phyloP scores from a whole-genome alignment of 2,113 vertebrate species.

The Lagopus leucura region DNA sequence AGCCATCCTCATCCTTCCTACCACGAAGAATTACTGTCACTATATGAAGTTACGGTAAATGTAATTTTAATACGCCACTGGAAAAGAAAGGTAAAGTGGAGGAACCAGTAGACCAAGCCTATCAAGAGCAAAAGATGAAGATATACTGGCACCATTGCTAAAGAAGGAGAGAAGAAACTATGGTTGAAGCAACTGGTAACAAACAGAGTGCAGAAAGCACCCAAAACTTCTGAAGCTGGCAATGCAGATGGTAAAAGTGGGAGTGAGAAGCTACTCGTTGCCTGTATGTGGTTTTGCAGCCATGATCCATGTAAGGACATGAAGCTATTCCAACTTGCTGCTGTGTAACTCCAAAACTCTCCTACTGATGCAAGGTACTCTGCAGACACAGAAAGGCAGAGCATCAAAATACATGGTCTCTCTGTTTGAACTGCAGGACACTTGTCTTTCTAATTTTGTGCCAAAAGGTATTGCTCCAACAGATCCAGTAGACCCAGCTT shows the following conservation, averaged over 20 bases:
- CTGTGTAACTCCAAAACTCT: neutral
- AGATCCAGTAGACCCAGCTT: neutral
- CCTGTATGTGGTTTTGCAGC: neutral
- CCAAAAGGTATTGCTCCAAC: neutral
- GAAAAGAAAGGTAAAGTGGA: neutral
- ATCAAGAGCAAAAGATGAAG: neutral
- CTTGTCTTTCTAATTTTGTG: neutral
- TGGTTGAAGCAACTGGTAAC: neutral
- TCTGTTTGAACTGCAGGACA: neutral
- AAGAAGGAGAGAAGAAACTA: neutral
- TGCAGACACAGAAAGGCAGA: neutral
- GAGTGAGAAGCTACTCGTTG: neutral
- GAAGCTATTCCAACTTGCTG: neutral
- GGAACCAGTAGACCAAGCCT: neutral
- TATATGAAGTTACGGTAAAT: neutral
- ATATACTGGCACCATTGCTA: neutral
- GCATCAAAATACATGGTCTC: neutral
- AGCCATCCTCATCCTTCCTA: neutral
- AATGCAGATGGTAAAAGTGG: neutral
- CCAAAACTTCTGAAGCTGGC: neutral
- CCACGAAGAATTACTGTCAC: neutral
- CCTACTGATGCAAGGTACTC: neutral
- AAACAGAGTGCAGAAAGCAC: neutral
- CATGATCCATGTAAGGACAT: neutral
- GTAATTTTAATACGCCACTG: neutral